Base-by-base conservation (phyloP, 2,113 vertebrate genomes). In the Heptranchias perlo region DNA sequence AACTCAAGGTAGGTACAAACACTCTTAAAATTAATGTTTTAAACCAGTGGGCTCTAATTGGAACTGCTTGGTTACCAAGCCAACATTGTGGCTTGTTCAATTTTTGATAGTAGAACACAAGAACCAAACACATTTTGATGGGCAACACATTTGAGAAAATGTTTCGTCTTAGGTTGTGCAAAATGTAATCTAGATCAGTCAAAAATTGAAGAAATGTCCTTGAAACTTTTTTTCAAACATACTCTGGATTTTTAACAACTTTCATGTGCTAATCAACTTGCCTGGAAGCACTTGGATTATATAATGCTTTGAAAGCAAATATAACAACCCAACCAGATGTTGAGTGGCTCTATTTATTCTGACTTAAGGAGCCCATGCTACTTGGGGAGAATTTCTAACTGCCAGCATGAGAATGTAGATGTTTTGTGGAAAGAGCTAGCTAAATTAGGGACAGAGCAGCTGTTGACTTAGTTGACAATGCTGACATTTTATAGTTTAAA, bases 401-500 rank as follows among this genome's bases (percentile, higher is more conserved):
- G 31, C 61, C 35, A 93, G 54, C 35, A 39, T 4, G n/a, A 23
- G 89, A 93, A 44, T 21, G n/a, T 7, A 0, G 16, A 58, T 61
- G 14, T 6, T 93, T 93, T 62, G 52, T 13, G 14, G 21, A 93
- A 62, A 58, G 35, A 10, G 8, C 21, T 93, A 13, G 35, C 89
- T 62, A 82, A 82, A 44, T 47, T 93, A 7, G 89, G 58, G 6
- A n/a, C 61, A 10, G 58, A 16, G 87, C 87, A 92, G 54, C 52
- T 58, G 87, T n/a, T 93, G 89, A 93, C 7, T 62, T 93, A 91
- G 31, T 91, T 54, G 31, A 61, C 87, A n/a, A 52, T 91, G 58
- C 87, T 91, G 28, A 23, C 8, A 62, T 93, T 93, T 23, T 93
- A 21, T 62, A 62, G 58, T 93, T 62, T 62, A 93, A 93, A 62